A percentile compares a stretch with the other conserved stretches of the same genome.
phyloP scores from a whole-genome alignment of 2,113 vertebrate species.

The Peromyscus polionotus region DNA sequence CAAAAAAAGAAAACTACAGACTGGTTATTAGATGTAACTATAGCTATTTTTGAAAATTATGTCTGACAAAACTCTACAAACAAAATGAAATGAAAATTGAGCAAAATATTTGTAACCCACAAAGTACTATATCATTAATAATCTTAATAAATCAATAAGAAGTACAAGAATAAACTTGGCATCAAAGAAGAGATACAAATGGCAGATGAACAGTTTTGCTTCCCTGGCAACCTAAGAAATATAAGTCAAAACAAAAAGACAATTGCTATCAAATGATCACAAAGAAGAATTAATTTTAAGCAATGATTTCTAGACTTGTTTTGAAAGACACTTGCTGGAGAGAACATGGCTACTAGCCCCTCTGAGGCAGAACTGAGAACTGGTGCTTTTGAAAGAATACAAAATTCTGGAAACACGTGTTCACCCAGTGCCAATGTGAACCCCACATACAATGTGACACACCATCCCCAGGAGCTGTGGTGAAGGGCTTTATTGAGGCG shows the following conservation, averaged over 20 bases:
- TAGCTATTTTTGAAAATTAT: slow-evolving; percentile 56
- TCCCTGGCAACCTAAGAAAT: slow-evolving; percentile 32
- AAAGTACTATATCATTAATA: slow-evolving; percentile 31
- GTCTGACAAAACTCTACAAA: slow-evolving; percentile 34
- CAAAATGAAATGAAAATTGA: slow-evolving; percentile 45
- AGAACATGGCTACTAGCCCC: neutral
- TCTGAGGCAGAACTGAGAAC: neutral
- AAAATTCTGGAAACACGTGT: neutral
- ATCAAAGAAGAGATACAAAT: slow-evolving; percentile 25
- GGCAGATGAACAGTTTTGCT: neutral
- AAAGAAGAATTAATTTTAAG: neutral
- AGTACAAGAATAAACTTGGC: neutral
- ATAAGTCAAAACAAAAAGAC: slow-evolving; percentile 39
- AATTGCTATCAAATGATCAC: slow-evolving; percentile 7
- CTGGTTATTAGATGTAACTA: slow-evolving; percentile 28
- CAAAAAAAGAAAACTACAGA: slow-evolving; percentile 56
- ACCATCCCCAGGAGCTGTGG: neutral
- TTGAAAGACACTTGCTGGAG: neutral
- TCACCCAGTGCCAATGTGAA: neutral
- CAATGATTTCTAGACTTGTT: slow-evolving; percentile 3
- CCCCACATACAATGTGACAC: slow-evolving; percentile 18
- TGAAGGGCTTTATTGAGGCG: neutral
- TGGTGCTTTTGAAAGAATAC: neutral
- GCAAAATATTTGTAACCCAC: slow-evolving; percentile 36
- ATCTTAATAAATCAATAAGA: slow-evolving; percentile 39